Evolutionary conservation across 2,113 vertebrate species (phyloP).

Genomic region (Herpailurus yagouaroundi): DNA sequence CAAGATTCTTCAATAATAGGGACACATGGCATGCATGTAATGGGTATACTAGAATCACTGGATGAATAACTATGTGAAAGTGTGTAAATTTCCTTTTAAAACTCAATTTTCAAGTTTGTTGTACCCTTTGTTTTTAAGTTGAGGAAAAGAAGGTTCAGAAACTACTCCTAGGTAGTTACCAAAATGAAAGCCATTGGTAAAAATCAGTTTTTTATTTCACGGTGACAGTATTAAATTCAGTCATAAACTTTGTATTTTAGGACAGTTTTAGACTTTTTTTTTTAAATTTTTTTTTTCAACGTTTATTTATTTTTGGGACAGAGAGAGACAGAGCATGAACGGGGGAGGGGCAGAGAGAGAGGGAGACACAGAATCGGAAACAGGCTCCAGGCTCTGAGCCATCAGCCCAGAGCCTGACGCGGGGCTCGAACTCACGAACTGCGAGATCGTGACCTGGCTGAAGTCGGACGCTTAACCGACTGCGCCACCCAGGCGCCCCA

Average conservation of each 20-base stretch:
- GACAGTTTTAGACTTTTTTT: background rate
- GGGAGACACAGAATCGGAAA: no score
- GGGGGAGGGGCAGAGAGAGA: no score
- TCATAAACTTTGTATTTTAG: background rate
- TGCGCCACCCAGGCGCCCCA: no score
- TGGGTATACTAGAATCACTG: background rate
- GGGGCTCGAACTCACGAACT: no score
- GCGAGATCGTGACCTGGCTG: no score
- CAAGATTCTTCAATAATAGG: background rate
- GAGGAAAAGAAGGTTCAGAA: background rate
- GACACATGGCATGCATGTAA: background rate
- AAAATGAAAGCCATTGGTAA: slow-evolving; percentile 1
- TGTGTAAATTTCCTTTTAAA: no score
- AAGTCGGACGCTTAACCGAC: no score
- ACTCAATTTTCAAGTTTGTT: background rate
- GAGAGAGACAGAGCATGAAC: no score
- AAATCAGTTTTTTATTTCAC: background rate
- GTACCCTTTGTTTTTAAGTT: background rate
- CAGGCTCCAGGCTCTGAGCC: no score
- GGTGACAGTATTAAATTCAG: background rate
- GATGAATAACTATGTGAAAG: background rate
- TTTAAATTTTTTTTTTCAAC: no score
- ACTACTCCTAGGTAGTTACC: background rate
- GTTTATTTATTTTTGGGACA: no score
- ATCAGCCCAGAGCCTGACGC: no score